Conservation (phyloP, 1,140 invertebrate genomes). For the Steinernema khuongi region DNA sequence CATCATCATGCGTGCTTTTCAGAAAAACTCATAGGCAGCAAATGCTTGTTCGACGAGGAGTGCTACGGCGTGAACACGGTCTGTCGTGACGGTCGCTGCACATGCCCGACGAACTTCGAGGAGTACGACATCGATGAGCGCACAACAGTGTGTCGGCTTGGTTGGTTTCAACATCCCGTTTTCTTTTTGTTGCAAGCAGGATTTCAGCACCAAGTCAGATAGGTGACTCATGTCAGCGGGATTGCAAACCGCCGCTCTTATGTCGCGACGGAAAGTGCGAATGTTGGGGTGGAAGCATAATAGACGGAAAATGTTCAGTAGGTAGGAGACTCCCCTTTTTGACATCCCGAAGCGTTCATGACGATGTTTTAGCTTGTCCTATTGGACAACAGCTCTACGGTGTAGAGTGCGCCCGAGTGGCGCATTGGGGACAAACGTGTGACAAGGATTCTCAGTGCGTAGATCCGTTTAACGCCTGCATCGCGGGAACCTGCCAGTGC, state of each 20-base stretch:
- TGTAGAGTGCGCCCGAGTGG: slow-evolving; percentile 55
- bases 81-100: slow-evolving; percentile 51
- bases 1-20: slow-evolving; percentile 22
- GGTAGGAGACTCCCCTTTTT: slow-evolving; percentile 43
- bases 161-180: slow-evolving; percentile 28
- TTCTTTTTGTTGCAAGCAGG: slow-evolving; percentile 10
- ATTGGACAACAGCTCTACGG: slow-evolving; percentile 57
- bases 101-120: slow-evolving; percentile 59
- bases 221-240: slow-evolving; percentile 54
- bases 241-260: slow-evolving; percentile 56
- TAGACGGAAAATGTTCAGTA: slow-evolving; percentile 55
- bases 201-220: slow-evolving; percentile 55
- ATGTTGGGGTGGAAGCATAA: slow-evolving; percentile 57
- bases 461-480: slow-evolving; percentile 56
- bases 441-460: slow-evolving; percentile 53
- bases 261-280: slow-evolving; percentile 59
- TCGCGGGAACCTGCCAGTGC: slow-evolving; percentile 53
- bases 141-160: slow-evolving; percentile 51
- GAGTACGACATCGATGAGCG: slow-evolving; percentile 53
- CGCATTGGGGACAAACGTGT: slow-evolving; percentile 51
- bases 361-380: slow-evolving; percentile 50
- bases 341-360: neutral
- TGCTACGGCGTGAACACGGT: slow-evolving; percentile 58
- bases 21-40: slow-evolving; percentile 56
- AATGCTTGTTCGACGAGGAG: slow-evolving; percentile 58